These are phyloP conservation scores for Scaptomyza montana DNA, from an alignment of 1,140 invertebrate species.

Conservation along the genomic window DNA sequence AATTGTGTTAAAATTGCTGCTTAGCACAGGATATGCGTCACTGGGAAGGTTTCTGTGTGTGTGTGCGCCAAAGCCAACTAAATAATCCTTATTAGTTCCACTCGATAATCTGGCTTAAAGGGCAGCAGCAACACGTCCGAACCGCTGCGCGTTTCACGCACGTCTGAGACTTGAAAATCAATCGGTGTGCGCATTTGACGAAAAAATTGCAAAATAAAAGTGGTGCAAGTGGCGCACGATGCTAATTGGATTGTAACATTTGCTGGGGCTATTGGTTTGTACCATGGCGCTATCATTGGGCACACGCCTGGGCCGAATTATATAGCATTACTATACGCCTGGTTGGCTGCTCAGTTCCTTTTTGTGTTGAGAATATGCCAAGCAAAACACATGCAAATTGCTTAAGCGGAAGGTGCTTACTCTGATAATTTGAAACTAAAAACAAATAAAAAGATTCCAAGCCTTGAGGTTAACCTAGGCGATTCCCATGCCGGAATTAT, in stretches of 20 bases:
- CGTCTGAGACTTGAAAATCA: conserved; percentile 76
- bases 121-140: conserved; percentile 67
- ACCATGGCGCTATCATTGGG: conserved; percentile 49
- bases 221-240: conserved; percentile 35
- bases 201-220: not conserved
- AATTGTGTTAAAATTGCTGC: not conserved
- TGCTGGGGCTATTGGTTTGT: conserved; percentile 52
- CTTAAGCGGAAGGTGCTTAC: conserved; percentile 35
- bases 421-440: conserved; percentile 5
- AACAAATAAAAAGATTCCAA: conserved; percentile 55
- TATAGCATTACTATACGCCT: conserved; percentile 58
- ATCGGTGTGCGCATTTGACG: conserved; percentile 50
- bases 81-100: conserved; percentile 14
- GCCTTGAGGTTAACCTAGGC: conserved; percentile 40
- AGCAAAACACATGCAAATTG: conserved; percentile 56
- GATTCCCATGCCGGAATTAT: conserved; percentile 23
- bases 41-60: conserved; percentile 15
- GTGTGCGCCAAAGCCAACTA: not conserved
- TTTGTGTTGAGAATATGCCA: conserved; percentile 70
- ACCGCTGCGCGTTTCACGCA: conserved; percentile 74
- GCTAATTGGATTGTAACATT: conserved; percentile 84
- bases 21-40: conserved; percentile 31
- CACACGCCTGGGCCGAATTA: conserved; percentile 47
- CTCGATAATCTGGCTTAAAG: conserved; percentile 30
- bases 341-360: conserved; percentile 44